A percentile compares a stretch with the other conserved stretches of the same genome.
Conservation (phyloP, 2,797 vertebrate genomes). For the Spondyliosoma cantharus region DNA sequence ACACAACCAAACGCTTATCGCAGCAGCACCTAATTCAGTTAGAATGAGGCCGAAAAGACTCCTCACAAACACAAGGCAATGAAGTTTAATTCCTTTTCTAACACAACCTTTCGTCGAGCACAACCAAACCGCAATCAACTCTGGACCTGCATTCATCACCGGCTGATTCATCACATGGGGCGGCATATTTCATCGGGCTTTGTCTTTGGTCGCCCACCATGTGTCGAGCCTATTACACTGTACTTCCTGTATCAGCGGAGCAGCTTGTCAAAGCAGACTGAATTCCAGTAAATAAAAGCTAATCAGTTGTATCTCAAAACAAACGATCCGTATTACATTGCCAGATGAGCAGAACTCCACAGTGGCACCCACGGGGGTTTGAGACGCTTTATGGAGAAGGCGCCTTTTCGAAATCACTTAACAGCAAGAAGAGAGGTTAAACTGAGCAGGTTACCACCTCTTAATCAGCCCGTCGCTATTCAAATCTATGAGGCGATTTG, state of each 20-base stretch:
- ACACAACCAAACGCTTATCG: too few relatives aligned
- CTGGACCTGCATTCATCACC: background rate
- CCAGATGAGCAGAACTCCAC: conserved; percentile 59
- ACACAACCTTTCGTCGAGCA: background rate
- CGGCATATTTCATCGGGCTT: conserved; percentile 32
- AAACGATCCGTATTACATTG: conserved; percentile 61
- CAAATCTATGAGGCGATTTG: conserved; percentile 22
- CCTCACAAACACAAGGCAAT: background rate
- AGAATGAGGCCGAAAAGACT: background rate
- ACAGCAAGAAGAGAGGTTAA: conserved; percentile 51
- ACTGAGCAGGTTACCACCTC: conserved; percentile 57
- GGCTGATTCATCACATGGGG: conserved; percentile 4
- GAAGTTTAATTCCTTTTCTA: background rate
- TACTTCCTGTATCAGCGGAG: conserved; percentile 49
- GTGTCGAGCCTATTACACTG: conserved; percentile 28
- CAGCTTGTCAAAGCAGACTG: conserved; percentile 58
- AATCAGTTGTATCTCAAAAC: conserved; percentile 65
- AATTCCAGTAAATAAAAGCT: conserved; percentile 64
- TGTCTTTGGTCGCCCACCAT: conserved; percentile 39
- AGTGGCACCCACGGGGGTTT: conserved; percentile 40
- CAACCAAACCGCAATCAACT: background rate
- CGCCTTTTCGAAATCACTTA: conserved; percentile 51
- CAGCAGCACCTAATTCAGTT: too few relatives aligned
- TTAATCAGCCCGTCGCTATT: conserved; percentile 39
- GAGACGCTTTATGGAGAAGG: conserved; percentile 41